These are phyloP conservation scores for Daboia siamensis DNA, from an alignment of 2,113 vertebrate genomes.

Conservation along the genomic window DNA sequence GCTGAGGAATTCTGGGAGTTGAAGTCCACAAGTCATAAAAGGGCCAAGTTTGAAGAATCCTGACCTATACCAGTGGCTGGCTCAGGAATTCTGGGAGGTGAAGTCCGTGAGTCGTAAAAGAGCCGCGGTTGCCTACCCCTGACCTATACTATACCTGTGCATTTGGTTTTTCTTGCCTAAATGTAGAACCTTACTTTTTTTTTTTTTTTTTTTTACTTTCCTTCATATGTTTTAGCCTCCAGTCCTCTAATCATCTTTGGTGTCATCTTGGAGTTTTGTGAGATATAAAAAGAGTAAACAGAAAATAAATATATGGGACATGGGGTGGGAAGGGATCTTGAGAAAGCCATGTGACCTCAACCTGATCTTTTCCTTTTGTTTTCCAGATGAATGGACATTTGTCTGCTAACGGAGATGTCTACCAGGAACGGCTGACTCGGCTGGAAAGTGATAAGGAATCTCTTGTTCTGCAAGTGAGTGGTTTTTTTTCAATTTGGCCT, in stretches of 20 bases:
- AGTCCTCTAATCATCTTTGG: background rate
- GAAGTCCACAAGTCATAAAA: too few species aligned
- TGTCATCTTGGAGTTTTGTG: background rate
- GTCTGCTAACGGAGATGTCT: conserved; percentile 83
- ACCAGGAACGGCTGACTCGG: conserved; percentile 91
- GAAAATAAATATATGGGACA: background rate
- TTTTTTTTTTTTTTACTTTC: too few species aligned
- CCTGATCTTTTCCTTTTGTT: conserved; percentile 8
- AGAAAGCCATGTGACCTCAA: background rate
- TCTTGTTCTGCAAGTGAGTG: conserved; percentile 90
- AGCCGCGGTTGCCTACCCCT: too few species aligned
- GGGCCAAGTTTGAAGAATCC: too few species aligned
- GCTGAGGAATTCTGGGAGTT: too few species aligned
- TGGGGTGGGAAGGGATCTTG: background rate
- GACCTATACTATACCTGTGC: too few species aligned
- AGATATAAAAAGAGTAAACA: background rate
- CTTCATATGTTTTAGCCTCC: too few species aligned
- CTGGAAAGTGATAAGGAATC: conserved; percentile 97
- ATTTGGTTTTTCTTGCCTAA: too few species aligned
- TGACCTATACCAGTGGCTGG: too few species aligned
- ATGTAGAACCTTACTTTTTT: too few species aligned
- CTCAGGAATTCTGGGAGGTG: too few species aligned
- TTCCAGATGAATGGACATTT: conserved; percentile 92
- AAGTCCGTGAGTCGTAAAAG: too few species aligned
- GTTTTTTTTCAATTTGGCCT: background rate